Conservation (phyloP, 2,888 invertebrate genomes). For the Polymixis lichenea region DNA sequence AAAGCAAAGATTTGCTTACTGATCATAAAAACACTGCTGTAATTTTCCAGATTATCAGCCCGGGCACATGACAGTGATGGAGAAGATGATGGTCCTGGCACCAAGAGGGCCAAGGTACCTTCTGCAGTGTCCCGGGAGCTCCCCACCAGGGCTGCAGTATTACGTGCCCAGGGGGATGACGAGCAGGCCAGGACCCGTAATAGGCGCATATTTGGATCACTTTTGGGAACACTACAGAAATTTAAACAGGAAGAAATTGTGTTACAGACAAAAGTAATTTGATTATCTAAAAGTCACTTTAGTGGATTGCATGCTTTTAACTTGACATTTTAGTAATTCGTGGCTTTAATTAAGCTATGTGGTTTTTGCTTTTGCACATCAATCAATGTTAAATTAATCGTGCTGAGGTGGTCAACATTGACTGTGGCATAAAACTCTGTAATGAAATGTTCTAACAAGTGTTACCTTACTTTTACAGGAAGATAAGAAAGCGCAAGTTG, state of each 20-base stretch:
- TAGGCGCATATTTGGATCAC: conserved; percentile 98
- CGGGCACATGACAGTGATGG: conserved; percentile 87
- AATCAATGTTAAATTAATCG: neutral
- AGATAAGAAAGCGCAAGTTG: conserved; percentile 93
- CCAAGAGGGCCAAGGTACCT: conserved; percentile 80
- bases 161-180: conserved; percentile 95
- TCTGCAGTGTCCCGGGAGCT: conserved; percentile 96
- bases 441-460: neutral
- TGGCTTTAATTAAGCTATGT: conserved; percentile 3
- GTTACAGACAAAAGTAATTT: conserved; percentile 93
- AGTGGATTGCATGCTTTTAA: neutral
- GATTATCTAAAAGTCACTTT: neutral
- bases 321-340: neutral
- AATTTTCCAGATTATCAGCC: conserved; percentile 81
- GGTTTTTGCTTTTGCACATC: neutral
- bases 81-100: conserved; percentile 83
- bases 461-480: conserved; percentile 74
- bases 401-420: neutral
- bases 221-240: conserved; percentile 98
- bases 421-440: neutral
- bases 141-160: conserved; percentile 92
- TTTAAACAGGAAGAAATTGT: conserved; percentile 98
- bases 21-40: neutral
- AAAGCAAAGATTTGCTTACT: neutral
- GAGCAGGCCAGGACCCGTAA: conserved; percentile 96